phyloP scores from a whole-genome alignment of 2,797 vertebrate genomes.

The Sus cebifrons region DNA sequence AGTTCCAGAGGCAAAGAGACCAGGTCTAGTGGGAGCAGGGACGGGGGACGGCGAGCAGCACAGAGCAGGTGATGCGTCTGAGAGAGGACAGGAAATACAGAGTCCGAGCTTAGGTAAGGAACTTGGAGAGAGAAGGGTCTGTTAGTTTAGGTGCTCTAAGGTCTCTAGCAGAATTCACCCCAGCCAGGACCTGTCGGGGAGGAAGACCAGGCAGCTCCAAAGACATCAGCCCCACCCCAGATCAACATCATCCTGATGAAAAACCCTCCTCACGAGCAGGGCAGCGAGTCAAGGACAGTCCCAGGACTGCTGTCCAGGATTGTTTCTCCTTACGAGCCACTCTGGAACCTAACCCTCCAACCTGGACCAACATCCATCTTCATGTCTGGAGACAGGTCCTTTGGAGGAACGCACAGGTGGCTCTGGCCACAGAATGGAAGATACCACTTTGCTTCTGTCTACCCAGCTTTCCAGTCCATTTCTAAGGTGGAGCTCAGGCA shows the following conservation, averaged over 20 bases:
- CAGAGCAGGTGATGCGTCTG: too few species aligned
- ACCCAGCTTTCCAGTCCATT: background rate
- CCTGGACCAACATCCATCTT: too few species aligned
- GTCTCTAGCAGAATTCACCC: background rate
- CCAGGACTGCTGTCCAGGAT: background rate
- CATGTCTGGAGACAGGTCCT: background rate
- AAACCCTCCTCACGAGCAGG: background rate
- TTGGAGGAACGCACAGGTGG: accelerated
- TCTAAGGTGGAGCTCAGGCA: background rate
- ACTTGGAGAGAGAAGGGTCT: background rate
- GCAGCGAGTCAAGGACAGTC: too few species aligned
- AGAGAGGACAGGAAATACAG: background rate
- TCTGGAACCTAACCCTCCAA: background rate
- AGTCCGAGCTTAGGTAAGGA: background rate
- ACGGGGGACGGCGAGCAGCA: background rate
- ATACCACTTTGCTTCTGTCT: too few species aligned
- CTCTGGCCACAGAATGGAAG: background rate
- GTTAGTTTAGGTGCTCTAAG: background rate
- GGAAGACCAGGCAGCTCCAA: background rate
- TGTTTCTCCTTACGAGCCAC: background rate
- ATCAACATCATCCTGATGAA: accelerated
- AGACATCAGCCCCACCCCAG: too few species aligned
- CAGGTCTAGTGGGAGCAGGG: background rate
- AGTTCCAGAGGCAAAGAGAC: background rate
- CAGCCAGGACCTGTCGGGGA: background rate